These are phyloP conservation scores for Typhlichthys eigenmanni DNA, from an alignment of 2,797 vertebrate genomes.

Conservation along the genomic window DNA sequence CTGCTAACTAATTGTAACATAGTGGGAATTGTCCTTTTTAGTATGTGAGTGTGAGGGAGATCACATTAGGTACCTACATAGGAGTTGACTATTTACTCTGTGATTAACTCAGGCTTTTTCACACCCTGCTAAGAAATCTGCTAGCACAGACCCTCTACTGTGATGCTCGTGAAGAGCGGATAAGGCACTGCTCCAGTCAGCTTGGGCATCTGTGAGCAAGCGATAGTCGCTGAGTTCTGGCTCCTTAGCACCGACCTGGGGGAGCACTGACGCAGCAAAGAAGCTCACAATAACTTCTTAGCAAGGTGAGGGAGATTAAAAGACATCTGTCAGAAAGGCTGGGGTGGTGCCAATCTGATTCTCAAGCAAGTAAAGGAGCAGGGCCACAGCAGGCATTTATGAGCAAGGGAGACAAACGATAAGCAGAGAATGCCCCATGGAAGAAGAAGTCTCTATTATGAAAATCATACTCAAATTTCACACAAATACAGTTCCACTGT, in stretches of 20 bases:
- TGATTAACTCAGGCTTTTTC: conserved; percentile 48
- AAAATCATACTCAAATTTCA: conserved; percentile 23
- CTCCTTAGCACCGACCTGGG: conserved; percentile 53
- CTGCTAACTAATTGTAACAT: too few species aligned
- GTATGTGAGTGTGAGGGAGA: too few species aligned
- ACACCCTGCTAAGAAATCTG: conserved; percentile 38
- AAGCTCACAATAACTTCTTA: conserved; percentile 60
- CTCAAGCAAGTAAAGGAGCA: conserved; percentile 33
- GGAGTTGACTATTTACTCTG: conserved; percentile 33
- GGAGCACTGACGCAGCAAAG: conserved; percentile 61
- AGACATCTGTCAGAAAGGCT: conserved; percentile 64
- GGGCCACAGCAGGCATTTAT: conserved; percentile 56
- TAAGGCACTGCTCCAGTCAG: conserved; percentile 38
- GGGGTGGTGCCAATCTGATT: conserved; percentile 64
- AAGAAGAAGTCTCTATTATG: conserved; percentile 16
- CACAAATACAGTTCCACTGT: conserved; percentile 26
- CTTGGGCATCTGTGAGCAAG: conserved; percentile 50
- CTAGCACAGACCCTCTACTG: conserved; percentile 34
- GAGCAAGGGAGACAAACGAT: conserved; percentile 62
- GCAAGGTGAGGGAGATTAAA: conserved; percentile 68
- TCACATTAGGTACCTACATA: conserved; percentile 29
- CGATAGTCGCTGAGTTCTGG: conserved; percentile 53
- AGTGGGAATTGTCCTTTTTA: too few species aligned
- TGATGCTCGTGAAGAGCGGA: conserved; percentile 35
- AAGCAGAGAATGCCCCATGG: conserved; percentile 29